Evolutionary conservation across 2,113 vertebrate genomes (phyloP).

Genomic region (Cheirogaleus medius): DNA sequence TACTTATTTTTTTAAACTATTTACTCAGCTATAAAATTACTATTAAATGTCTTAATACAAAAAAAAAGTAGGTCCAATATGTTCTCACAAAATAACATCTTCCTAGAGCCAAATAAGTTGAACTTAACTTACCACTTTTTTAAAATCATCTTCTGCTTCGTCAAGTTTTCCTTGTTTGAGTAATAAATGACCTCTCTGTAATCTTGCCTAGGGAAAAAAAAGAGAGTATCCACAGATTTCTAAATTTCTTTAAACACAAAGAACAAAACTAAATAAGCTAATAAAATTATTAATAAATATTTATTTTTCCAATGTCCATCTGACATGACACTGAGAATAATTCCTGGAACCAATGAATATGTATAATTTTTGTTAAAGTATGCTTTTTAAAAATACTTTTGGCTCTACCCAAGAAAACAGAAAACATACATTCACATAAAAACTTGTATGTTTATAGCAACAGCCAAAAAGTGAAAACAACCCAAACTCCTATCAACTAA

Average conservation of each 20-base stretch:
- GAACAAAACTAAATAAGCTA: conserved; percentile 20
- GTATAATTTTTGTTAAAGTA: neutral
- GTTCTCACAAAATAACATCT: neutral
- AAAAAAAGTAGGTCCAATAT: neutral
- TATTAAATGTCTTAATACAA: neutral
- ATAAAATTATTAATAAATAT: neutral
- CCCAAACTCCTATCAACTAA: neutral
- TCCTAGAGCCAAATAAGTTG: neutral
- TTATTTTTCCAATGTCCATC: conserved; percentile 1
- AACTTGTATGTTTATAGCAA: neutral
- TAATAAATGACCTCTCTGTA: conserved; percentile 95
- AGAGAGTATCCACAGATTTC: neutral
- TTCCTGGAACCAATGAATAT: neutral
- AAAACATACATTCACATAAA: neutral
- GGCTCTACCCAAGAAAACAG: neutral
- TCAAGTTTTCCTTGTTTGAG: conserved; percentile 97
- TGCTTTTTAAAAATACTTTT: conserved; percentile 27
- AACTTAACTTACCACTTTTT: conserved; percentile 92
- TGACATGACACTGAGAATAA: conserved; percentile 4
- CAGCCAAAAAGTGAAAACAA: neutral
- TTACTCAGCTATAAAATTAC: conserved; percentile 27
- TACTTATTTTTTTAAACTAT: neutral
- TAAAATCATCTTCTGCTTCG: conserved; percentile 97
- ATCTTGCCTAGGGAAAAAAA: conserved; percentile 88
- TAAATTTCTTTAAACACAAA: conserved; percentile 43